phyloP scores from a whole-genome alignment of 2,797 vertebrate species.

The Lemur catta region DNA sequence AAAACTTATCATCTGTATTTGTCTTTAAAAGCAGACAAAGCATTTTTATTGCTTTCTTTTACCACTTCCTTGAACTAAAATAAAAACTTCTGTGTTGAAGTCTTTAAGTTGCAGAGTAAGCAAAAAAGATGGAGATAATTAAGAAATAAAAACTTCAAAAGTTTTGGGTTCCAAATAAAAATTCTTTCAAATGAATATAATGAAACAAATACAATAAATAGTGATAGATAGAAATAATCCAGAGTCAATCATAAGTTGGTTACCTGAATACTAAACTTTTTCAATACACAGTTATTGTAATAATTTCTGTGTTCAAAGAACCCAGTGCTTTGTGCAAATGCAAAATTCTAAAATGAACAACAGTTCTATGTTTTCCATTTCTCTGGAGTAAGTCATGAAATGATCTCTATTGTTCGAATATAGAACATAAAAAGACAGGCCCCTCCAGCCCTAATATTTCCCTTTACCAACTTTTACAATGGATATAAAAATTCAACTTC shows the following conservation, averaged over 20 bases:
- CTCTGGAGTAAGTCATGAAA: not conserved
- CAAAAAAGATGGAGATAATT: not conserved
- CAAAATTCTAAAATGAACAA: conserved; percentile 20
- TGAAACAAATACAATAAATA: not conserved
- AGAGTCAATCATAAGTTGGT: not conserved
- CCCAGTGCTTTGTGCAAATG: not conserved
- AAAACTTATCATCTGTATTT: not conserved
- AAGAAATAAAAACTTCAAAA: not conserved
- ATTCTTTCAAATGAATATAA: not conserved
- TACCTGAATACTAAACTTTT: not conserved
- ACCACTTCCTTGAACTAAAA: not conserved
- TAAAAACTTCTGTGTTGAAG: not conserved
- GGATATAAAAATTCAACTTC: conserved; percentile 56
- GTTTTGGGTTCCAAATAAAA: not conserved
- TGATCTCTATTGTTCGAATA: not conserved
- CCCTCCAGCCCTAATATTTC: not conserved
- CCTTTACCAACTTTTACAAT: conserved; percentile 3
- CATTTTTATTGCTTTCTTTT: not conserved
- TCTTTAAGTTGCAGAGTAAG: not conserved
- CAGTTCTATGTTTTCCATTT: conserved; percentile 18
- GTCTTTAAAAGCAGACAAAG: not conserved
- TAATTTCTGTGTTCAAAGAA: not conserved
- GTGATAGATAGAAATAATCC: not conserved
- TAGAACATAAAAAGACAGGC: not conserved
- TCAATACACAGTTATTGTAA: conserved; percentile 28